Evolutionary conservation across 2,888 invertebrate species (phyloP).

Genomic region (Agrotis ipsilon): DNA sequence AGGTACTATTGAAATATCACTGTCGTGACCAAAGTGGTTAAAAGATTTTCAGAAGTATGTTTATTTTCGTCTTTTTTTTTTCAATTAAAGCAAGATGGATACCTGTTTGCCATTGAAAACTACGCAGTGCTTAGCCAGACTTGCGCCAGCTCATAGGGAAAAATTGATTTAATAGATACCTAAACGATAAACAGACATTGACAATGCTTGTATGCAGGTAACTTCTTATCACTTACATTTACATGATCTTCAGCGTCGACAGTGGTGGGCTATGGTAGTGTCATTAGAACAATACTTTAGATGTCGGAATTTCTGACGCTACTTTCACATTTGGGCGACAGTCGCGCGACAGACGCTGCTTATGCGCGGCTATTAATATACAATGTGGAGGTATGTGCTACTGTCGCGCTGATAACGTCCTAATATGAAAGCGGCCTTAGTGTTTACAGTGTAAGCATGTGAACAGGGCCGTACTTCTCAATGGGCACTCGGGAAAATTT

Average conservation of each 20-base stretch:
- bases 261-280: constrained; percentile 56
- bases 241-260: constrained; percentile 62
- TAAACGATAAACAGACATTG: constrained; percentile 60
- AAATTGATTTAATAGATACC: constrained; percentile 28
- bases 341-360: too few relatives aligned
- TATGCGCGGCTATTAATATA: too few relatives aligned
- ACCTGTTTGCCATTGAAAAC: background rate
- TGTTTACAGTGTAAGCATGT: constrained; percentile 34
- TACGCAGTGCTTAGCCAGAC: background rate
- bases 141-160: constrained; percentile 9
- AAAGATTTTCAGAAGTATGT: too few relatives aligned
- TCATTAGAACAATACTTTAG: constrained; percentile 59
- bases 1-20: background rate
- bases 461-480: background rate
- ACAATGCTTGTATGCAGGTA: constrained; percentile 55
- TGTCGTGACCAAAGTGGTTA: too few relatives aligned
- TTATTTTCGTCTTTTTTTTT: too few relatives aligned
- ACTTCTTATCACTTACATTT: constrained; percentile 65
- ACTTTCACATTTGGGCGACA: too few relatives aligned
- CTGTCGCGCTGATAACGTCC: too few relatives aligned
- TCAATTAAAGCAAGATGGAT: background rate
- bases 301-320: too few relatives aligned
- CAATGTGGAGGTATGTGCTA: too few relatives aligned
- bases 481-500: too few relatives aligned
- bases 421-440: too few relatives aligned